phyloP scores from a whole-genome alignment of 2,888 invertebrate genomes.

The Pheosia gnoma region DNA sequence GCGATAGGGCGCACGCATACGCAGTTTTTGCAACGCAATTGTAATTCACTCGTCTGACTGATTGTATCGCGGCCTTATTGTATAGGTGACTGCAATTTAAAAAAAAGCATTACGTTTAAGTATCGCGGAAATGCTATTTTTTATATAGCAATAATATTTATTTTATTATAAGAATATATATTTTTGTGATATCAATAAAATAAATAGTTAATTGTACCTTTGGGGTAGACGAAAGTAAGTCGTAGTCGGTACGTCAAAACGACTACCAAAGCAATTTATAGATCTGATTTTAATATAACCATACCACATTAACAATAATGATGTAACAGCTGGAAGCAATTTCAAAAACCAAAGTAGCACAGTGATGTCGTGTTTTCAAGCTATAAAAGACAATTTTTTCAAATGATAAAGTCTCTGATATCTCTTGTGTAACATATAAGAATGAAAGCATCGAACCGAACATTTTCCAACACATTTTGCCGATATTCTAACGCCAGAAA shows the following conservation, averaged over 20 bases:
- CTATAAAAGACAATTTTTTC: neutral
- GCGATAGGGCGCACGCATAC: constrained; percentile 30
- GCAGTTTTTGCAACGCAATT: constrained; percentile 22
- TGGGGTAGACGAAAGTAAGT: too few species aligned
- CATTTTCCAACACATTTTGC: too few species aligned
- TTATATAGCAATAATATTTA: neutral
- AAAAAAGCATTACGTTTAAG: constrained; percentile 30
- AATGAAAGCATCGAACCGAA: too few species aligned
- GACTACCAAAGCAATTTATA: neutral
- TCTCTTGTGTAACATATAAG: too few species aligned
- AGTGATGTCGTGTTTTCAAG: neutral
- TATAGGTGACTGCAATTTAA: constrained; percentile 22
- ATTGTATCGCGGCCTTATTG: constrained; percentile 29
- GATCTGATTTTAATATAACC: neutral
- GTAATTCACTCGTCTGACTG: constrained; percentile 24
- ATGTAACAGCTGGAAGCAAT: neutral
- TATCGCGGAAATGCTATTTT: neutral
- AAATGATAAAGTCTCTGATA: neutral
- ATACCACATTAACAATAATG: neutral
- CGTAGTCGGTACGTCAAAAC: neutral
- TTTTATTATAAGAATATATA: too few species aligned
- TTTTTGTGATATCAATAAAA: too few species aligned
- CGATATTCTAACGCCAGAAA: too few species aligned
- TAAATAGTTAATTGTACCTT: too few species aligned
- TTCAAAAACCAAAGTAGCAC: neutral